Evolutionary conservation across 2,888 invertebrate genomes (phyloP).

Genomic region (Stictocephala bisonia): DNA sequence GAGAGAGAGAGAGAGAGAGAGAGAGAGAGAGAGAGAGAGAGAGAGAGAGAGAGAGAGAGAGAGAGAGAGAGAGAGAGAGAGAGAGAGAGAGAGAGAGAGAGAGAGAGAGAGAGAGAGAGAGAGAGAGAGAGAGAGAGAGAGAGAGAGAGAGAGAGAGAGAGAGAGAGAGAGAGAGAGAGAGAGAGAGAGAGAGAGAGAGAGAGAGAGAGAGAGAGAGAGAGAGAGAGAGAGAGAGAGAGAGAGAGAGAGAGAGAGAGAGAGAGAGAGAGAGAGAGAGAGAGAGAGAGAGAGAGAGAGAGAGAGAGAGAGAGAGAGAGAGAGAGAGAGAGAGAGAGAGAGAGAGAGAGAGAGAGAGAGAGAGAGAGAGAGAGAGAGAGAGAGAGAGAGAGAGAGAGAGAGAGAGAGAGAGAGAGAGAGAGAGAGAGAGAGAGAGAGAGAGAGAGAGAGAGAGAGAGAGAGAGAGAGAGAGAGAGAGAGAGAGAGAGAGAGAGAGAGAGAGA

Average conservation of each 20-base stretch:
- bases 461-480: background rate
- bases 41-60: slow-evolving; percentile 38
- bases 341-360: slow-evolving; percentile 5
- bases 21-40: slow-evolving; percentile 58
- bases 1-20: slow-evolving; percentile 44
- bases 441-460: background rate
- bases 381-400: background rate
- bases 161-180: too few relatives aligned
- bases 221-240: too few relatives aligned
- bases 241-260: too few relatives aligned
- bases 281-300: slow-evolving; percentile 63
- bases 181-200: too few relatives aligned
- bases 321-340: slow-evolving; percentile 14
- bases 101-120: background rate
- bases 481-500: background rate
- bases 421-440: background rate
- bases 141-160: background rate
- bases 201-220: too few relatives aligned
- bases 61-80: background rate
- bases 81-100: slow-evolving; percentile 55
- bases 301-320: slow-evolving; percentile 56
- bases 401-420: background rate
- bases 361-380: background rate
- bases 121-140: background rate
- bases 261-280: slow-evolving; percentile 59